Percentiles rank a stretch among this genome's conserved stretches.
Evolutionary conservation across 2,888 invertebrate species (phyloP).

Genomic region (Gibbula magus): DNA sequence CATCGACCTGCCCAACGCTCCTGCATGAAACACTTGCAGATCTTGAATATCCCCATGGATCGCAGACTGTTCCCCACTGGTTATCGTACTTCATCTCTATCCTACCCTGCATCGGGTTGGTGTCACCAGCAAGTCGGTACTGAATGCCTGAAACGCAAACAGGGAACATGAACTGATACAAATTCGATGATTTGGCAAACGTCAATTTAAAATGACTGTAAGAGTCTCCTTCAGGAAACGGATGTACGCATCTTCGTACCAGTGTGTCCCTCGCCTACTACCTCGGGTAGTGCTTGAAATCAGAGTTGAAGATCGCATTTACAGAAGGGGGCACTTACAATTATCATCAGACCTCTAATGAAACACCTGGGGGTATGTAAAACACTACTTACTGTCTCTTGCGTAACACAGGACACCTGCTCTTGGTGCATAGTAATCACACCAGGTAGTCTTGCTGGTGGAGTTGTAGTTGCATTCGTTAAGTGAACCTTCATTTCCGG

Average conservation of each 20-base stretch:
- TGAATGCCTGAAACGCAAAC: constrained; percentile 38
- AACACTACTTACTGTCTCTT: constrained; percentile 46
- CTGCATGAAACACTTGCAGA: constrained; percentile 61
- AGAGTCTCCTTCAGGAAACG: too few relatives aligned
- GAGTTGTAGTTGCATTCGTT: constrained; percentile 35
- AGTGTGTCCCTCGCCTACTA: too few relatives aligned
- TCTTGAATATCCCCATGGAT: constrained; percentile 54
- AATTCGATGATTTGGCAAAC: too few relatives aligned
- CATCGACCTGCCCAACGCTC: constrained; percentile 42
- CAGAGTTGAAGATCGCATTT: too few relatives aligned
- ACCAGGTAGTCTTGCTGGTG: constrained; percentile 45
- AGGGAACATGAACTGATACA: too few relatives aligned
- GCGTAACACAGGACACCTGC: constrained; percentile 68
- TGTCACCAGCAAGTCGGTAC: constrained; percentile 52
- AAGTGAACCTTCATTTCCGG: constrained; percentile 45
- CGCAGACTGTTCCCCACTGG: constrained; percentile 60
- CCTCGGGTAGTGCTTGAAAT: too few relatives aligned
- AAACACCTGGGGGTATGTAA: too few relatives aligned
- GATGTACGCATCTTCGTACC: too few relatives aligned
- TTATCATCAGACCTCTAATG: too few relatives aligned
- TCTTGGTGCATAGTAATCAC: constrained; percentile 51
- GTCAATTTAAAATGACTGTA: too few relatives aligned
- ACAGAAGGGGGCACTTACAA: too few relatives aligned
- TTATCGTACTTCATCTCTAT: constrained; percentile 60
- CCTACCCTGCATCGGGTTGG: constrained; percentile 47